These are phyloP conservation scores for Bovichtus variegatus DNA, from an alignment of 2,797 vertebrate genomes.

Conservation along the genomic window DNA sequence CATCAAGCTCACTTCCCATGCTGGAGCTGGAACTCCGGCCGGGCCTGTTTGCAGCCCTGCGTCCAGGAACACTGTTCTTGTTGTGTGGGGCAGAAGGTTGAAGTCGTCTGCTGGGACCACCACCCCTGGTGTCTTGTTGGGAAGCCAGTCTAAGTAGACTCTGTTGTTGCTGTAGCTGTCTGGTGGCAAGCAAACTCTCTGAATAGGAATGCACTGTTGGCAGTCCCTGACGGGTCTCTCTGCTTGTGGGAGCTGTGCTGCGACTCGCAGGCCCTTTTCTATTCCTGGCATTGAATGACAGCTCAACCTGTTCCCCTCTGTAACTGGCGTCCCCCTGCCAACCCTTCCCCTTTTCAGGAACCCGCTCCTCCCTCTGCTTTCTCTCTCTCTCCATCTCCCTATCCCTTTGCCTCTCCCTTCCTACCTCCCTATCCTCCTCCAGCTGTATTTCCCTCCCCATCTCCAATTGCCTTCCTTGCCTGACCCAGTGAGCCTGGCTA, in stretches of 20 bases:
- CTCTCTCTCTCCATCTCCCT: slow-evolving; percentile 72
- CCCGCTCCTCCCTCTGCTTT: slow-evolving; percentile 77
- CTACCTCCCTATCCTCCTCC: slow-evolving; percentile 62
- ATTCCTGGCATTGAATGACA: slow-evolving; percentile 93
- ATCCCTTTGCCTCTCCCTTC: slow-evolving; percentile 60
- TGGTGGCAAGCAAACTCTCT: slow-evolving; percentile 81
- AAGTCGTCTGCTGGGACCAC: slow-evolving; percentile 71
- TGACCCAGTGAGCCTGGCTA: slow-evolving; percentile 76
- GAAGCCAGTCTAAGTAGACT: slow-evolving; percentile 73
- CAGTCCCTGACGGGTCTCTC: slow-evolving; percentile 84
- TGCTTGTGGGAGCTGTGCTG: slow-evolving; percentile 84
- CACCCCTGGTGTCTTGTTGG: slow-evolving; percentile 78
- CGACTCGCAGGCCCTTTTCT: slow-evolving; percentile 86
- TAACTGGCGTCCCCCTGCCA: slow-evolving; percentile 79
- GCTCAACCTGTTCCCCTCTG: slow-evolving; percentile 91
- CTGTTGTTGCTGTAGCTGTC: slow-evolving; percentile 84
- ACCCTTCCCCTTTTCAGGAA: slow-evolving; percentile 79
- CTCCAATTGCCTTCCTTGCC: slow-evolving; percentile 71
- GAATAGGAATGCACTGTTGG: slow-evolving; percentile 83
- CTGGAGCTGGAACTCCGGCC: slow-evolving; percentile 84
- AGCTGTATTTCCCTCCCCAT: slow-evolving; percentile 73
- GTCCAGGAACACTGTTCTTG: slow-evolving; percentile 69
- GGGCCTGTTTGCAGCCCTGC: slow-evolving; percentile 66
- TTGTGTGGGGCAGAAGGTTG: slow-evolving; percentile 68
- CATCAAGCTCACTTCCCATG: slow-evolving; percentile 90